Percentiles rank a stretch among this genome's conserved stretches.
Evolutionary conservation across 1,140 invertebrate species (phyloP).

Genomic region (Episyrphus balteatus): DNA sequence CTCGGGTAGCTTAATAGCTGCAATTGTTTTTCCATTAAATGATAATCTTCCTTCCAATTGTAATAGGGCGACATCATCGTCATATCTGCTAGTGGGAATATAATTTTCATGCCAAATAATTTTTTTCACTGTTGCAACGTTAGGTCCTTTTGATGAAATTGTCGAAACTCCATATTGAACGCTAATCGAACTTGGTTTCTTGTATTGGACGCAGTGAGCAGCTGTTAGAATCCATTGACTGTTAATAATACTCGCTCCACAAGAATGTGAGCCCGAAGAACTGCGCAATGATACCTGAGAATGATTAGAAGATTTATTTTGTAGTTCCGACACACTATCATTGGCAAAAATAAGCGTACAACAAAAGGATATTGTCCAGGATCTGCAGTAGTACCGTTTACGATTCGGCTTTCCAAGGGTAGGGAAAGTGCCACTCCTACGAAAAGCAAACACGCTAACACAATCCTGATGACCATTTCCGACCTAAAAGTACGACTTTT

Average conservation of each 20-base stretch:
- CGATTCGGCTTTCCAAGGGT: slow-evolving; percentile 16
- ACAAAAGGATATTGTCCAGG: slow-evolving; percentile 26
- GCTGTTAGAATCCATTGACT: slow-evolving; percentile 43
- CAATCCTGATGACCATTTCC: too few relatives aligned
- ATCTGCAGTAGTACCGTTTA: slow-evolving; percentile 24
- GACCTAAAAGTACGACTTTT: too few relatives aligned
- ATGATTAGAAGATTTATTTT: not conserved
- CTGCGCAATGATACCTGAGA: slow-evolving; percentile 24
- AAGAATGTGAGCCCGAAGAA: slow-evolving; percentile 39
- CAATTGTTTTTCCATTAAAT: slow-evolving; percentile 20
- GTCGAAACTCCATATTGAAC: slow-evolving; percentile 22
- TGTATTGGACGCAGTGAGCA: slow-evolving; percentile 43
- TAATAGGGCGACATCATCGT: slow-evolving; percentile 27
- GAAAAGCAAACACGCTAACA: not conserved
- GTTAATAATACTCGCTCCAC: slow-evolving; percentile 44
- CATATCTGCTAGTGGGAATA: slow-evolving; percentile 16
- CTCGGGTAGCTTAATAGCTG: slow-evolving; percentile 16
- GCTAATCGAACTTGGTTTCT: slow-evolving; percentile 8
- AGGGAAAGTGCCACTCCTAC: slow-evolving; percentile 8
- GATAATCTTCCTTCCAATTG: slow-evolving; percentile 15
- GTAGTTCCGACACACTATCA: too few relatives aligned
- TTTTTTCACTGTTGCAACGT: slow-evolving; percentile 20
- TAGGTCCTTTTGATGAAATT: slow-evolving; percentile 16
- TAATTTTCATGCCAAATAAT: slow-evolving; percentile 31
- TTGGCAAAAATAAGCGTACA: slow-evolving; percentile 8